These are phyloP conservation scores for Leucoptera coffeella DNA, from an alignment of 2,888 invertebrate species.

Conservation along the genomic window DNA sequence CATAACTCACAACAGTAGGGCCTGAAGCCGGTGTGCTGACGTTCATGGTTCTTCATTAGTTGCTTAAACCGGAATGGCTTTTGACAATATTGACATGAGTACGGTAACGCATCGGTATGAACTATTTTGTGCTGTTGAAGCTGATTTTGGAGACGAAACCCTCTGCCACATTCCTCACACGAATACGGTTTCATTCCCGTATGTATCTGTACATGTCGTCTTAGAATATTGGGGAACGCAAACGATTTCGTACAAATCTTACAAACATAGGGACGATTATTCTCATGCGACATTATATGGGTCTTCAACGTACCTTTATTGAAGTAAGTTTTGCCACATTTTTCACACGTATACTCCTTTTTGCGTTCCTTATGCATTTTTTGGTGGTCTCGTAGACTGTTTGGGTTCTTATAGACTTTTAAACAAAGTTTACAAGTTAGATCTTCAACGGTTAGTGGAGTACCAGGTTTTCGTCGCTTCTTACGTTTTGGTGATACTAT, in stretches of 20 bases:
- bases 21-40: constrained; percentile 65
- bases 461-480: constrained; percentile 26
- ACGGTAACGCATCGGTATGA: constrained; percentile 75
- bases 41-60: constrained; percentile 63
- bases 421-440: constrained; percentile 29
- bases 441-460: constrained; percentile 30
- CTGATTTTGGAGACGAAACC: constrained; percentile 61
- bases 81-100: constrained; percentile 67
- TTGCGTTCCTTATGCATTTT: constrained; percentile 49
- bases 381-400: constrained; percentile 44
- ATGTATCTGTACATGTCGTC: constrained; percentile 39
- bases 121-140: constrained; percentile 68
- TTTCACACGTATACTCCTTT: constrained; percentile 33
- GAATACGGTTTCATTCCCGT: constrained; percentile 32
- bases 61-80: constrained; percentile 73
- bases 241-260: constrained; percentile 38
- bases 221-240: constrained; percentile 31
- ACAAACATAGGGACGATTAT: constrained; percentile 29
- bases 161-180: constrained; percentile 35
- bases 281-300: constrained; percentile 36
- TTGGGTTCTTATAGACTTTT: constrained; percentile 27
- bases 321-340: constrained; percentile 38
- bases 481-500: constrained; percentile 18
- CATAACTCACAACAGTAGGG: constrained; percentile 70
- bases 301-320: constrained; percentile 38